Conservation (phyloP, 2,113 vertebrate species). For the Scomber scombrus region DNA sequence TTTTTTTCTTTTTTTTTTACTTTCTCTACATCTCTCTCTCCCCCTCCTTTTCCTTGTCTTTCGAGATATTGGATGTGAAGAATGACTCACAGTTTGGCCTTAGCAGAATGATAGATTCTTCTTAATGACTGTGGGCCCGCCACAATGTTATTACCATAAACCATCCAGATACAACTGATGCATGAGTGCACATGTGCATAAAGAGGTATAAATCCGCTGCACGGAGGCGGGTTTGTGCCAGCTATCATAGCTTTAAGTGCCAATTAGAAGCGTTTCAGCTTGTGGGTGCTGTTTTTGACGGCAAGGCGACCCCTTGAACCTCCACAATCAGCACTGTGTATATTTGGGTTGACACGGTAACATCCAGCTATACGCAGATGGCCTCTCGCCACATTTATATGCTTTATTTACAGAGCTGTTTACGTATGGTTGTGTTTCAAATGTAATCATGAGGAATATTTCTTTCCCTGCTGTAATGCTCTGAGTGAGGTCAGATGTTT, state of each 20-base stretch:
- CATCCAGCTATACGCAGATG: constrained; percentile 1
- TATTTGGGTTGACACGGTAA: constrained; percentile 39
- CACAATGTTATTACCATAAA: constrained; percentile 73
- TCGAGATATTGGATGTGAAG: constrained; percentile 55
- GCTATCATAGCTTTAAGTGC: constrained; percentile 54
- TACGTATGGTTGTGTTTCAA: constrained; percentile 42
- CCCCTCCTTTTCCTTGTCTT: neutral
- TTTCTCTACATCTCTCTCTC: neutral
- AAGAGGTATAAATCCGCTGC: constrained; percentile 62
- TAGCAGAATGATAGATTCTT: constrained; percentile 69
- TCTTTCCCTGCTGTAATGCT: constrained; percentile 6
- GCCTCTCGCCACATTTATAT: neutral
- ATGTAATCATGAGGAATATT: constrained; percentile 4
- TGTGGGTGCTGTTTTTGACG: constrained; percentile 47
- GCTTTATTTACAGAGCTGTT: constrained; percentile 47
- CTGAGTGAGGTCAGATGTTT: constrained; percentile 52
- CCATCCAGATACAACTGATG: constrained; percentile 62
- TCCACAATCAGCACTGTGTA: constrained; percentile 34
- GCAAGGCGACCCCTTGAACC: constrained; percentile 40
- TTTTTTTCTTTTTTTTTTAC: neutral
- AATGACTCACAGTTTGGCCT: constrained; percentile 62
- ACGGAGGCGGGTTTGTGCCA: constrained; percentile 40
- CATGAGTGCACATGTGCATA: constrained; percentile 68
- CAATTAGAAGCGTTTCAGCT: constrained; percentile 67
- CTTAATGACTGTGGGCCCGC: constrained; percentile 69